Conservation (phyloP, 2,888 invertebrate genomes). For the Archips xylosteana region DNA sequence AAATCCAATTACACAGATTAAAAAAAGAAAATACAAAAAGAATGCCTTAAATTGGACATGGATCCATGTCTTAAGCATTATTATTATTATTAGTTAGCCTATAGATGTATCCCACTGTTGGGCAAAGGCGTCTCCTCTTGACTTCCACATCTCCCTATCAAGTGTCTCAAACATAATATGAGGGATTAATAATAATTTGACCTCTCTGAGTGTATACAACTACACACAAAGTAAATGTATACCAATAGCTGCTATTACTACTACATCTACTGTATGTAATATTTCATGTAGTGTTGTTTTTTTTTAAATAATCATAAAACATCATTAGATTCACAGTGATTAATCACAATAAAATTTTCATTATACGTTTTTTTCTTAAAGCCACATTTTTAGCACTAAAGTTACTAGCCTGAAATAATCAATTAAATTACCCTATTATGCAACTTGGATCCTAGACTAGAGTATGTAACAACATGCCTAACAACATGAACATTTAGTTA, state of each 20-base stretch:
- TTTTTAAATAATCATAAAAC: not conserved
- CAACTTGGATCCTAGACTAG: not conserved
- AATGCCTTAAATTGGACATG: too few relatives aligned
- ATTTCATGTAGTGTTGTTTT: not conserved
- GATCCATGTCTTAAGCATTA: too few relatives aligned
- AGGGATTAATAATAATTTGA: too few relatives aligned
- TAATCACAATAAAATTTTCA: not conserved
- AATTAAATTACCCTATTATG: not conserved
- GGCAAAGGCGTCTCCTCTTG: too few relatives aligned
- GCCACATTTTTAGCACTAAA: constrained; percentile 10
- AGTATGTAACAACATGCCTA: not conserved
- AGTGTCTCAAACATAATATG: too few relatives aligned
- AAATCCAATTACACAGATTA: too few relatives aligned
- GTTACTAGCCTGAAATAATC: not conserved
- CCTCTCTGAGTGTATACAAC: too few relatives aligned
- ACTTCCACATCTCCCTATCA: too few relatives aligned
- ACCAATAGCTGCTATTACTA: not conserved
- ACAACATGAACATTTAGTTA: not conserved
- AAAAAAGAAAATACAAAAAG: too few relatives aligned
- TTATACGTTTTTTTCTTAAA: not conserved
- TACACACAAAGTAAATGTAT: not conserved
- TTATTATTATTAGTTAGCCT: too few relatives aligned
- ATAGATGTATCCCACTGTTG: too few relatives aligned
- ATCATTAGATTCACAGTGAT: not conserved
- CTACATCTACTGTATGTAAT: not conserved